These are phyloP conservation scores for Epizoanthus scotinus DNA, from an alignment of 92 coral and sea anemone genomes.

Conservation along the genomic window DNA sequence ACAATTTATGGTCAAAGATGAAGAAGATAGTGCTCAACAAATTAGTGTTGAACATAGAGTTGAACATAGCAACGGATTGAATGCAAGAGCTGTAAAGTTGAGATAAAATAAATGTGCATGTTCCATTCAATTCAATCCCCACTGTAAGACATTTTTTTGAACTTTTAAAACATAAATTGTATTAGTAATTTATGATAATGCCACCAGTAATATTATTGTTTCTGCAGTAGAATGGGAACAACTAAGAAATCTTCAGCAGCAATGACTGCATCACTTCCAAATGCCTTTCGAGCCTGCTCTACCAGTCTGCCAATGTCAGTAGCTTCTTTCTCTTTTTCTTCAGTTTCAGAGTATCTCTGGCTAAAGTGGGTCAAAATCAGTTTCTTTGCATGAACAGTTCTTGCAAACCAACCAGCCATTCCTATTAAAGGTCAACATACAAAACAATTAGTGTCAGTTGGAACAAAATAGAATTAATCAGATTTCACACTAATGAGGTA, in stretches of 20 bases:
- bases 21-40: too few species aligned
- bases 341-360: slow-evolving; percentile 82
- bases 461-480: background rate
- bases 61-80: too few species aligned
- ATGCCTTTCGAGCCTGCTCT: slow-evolving; percentile 65
- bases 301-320: slow-evolving; percentile 57
- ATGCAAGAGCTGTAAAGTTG: too few species aligned
- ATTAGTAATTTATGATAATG: too few species aligned
- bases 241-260: slow-evolving; percentile 88
- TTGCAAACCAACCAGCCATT: slow-evolving; percentile 91
- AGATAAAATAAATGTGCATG: too few species aligned
- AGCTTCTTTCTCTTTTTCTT: slow-evolving; percentile 31
- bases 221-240: slow-evolving; percentile 44
- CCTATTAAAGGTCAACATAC: slow-evolving; percentile 54
- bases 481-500: too few species aligned
- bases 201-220: background rate
- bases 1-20: too few species aligned
- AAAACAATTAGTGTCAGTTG: background rate
- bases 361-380: slow-evolving; percentile 93
- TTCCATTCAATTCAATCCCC: too few species aligned
- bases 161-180: too few species aligned
- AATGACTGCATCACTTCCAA: slow-evolving; percentile 60
- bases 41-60: too few species aligned
- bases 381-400: slow-evolving; percentile 66
- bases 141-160: too few species aligned